Percentiles rank a stretch among this genome's conserved stretches.
Evolutionary conservation across 1,140 invertebrate genomes (phyloP).

Genomic region (Bombyx mori): DNA sequence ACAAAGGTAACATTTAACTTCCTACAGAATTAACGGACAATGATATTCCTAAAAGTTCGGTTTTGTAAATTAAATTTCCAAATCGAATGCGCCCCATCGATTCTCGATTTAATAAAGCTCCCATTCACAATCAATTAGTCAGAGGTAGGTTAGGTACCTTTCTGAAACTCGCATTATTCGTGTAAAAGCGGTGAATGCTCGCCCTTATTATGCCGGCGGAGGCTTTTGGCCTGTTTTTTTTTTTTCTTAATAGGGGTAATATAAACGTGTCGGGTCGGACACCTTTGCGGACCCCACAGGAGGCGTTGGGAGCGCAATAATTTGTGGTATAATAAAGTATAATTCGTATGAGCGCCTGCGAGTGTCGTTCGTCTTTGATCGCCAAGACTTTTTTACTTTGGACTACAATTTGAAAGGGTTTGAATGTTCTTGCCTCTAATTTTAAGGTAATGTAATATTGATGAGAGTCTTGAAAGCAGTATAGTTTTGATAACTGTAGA

Average conservation of each 20-base stretch:
- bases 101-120: slow-evolving; percentile 42
- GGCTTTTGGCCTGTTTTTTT: slow-evolving; percentile 47
- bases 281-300: slow-evolving; percentile 64
- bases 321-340: slow-evolving; percentile 64
- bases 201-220: slow-evolving; percentile 29
- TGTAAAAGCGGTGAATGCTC: slow-evolving; percentile 33
- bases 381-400: slow-evolving; percentile 21
- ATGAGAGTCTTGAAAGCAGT: no score
- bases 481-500: no score
- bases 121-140: slow-evolving; percentile 65
- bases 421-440: no score
- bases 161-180: slow-evolving; percentile 45
- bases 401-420: no score
- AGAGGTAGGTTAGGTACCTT: slow-evolving; percentile 34
- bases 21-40: no score
- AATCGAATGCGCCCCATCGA: slow-evolving; percentile 28
- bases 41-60: no score
- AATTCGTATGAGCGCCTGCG: slow-evolving; percentile 32
- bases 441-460: no score
- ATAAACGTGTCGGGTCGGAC: slow-evolving; percentile 58
- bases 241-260: slow-evolving; percentile 59
- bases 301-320: slow-evolving; percentile 36
- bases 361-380: slow-evolving; percentile 16
- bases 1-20: no score
- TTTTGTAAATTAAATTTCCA: slow-evolving; percentile 10